Evolutionary conservation across 2,797 vertebrate species (phyloP), one percentile per base, ranked within the genome.

Genomic region (Ispidina lecontei): DNA sequence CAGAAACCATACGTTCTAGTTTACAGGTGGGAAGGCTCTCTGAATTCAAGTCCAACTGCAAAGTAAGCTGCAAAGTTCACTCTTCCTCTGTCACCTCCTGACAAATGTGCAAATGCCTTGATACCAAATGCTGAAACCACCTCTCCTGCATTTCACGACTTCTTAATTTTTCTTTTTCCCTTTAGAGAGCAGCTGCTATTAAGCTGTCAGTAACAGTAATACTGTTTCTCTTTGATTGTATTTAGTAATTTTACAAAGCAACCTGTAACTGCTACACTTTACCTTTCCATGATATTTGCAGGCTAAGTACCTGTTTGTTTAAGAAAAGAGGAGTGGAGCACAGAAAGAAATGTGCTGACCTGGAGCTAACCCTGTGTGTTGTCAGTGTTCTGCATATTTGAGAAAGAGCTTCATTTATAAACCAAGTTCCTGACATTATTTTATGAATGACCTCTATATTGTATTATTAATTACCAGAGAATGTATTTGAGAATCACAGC

Each of bases 371-470:
- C 78, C 90, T 90, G 49, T 67, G 76, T 79, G 75, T 84, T 95
- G 76, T 96, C 89, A 75, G 89, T 89, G 70, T 94, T 91, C 82
- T 65, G 63, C 84, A 20, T 96, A 96, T 95, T 96, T 96, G 94
- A 96, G 95, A 92, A 94, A 83, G 76, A 91, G 69, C 89, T 96
- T 95, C 88, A 56, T 87, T 95, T 96, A 87, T 92, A 95, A 95
- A 94, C 84, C 84, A 86, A 92, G 83, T 96, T 95, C 84, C 84
- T 81, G 87, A n/a, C 87, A 83, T 94, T 78, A 91, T 90, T 89
- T 92, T 95, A 87, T 87, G 94, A 96, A 82, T 93, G 95, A 92
- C 94, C 95, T 97, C 95, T 95, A 92, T 95, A 95, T 95, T 94
- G 94, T 94, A 91, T 84, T 95, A 71, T 81, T 93, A 88, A 90